Base-by-base conservation (phyloP, 23 tunicate genomes). In the Corella eumyota region DNA sequence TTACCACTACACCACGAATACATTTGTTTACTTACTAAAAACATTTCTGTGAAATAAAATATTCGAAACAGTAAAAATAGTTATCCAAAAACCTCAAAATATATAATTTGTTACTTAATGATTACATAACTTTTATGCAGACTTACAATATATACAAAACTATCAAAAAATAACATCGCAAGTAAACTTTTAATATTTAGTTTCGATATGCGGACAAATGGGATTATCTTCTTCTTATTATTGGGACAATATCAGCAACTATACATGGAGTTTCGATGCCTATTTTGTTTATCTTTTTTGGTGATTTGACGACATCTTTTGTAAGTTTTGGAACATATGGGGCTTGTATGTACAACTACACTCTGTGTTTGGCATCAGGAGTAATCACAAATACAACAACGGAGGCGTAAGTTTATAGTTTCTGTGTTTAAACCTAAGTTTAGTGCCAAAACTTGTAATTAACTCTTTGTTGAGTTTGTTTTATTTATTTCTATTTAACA, bases 251-350 rank as follows among this genome's bases (percentile, higher is more conserved):
- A 28, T 55, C 92, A 4, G 98, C 98, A 11, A 58, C 72, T 6
- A 56, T 77, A 24, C 78, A 71, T 81, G 98, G 98, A 0, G 92
- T 80, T 0, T 58, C 92, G 21, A 80, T 91, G 79, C 98, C 98
- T 24, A 61, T 82, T 25, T 59, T 91, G 98, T 91, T 91, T 51
- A 91, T 91, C 20, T 67, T 91, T 30, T 91, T 91, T 53, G 92
- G 92, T 24, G 83, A 91, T 36, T 61, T 81, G 71, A 91, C 98
- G 0, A 63, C 80, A 19, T 30, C 72, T 57, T 91, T 91, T 37
- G 85, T 81, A 22, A 65, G 28, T 58, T 75, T 0, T 45, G 98
- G 98, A 62, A 54, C 35, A 58, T 62, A 58, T 60, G 44, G 2
- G 29, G 33, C 53, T 20, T 81, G 90, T 38, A 46, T 32, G 23